Evolutionary conservation across 2,797 vertebrate species (phyloP).

Genomic region (Notamacropus eugenii): DNA sequence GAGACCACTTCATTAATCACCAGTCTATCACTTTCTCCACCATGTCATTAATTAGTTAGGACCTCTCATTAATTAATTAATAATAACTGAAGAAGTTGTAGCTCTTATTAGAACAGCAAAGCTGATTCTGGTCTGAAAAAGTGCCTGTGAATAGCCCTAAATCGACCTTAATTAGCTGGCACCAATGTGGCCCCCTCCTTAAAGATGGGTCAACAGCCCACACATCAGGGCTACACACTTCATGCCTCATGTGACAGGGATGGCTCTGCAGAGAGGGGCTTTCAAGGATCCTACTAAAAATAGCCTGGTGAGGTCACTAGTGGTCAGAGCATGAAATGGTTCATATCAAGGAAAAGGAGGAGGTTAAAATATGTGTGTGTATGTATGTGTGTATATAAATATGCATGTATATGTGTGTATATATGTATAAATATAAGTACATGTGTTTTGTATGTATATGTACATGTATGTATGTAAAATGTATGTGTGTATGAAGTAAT

Average conservation of each 20-base stretch:
- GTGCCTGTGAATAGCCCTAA: conserved; percentile 80
- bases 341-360: not conserved
- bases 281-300: conserved; percentile 79
- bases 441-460: too few species aligned
- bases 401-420: too few species aligned
- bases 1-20: not conserved
- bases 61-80: conserved; percentile 74
- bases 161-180: conserved; percentile 86
- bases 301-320: not conserved
- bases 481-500: not conserved
- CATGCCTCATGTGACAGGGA: conserved; percentile 78
- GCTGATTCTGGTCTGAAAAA: conserved; percentile 84
- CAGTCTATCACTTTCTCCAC: not conserved
- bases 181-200: conserved; percentile 82
- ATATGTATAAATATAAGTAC: too few species aligned
- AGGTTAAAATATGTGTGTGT: not conserved
- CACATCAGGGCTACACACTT: conserved; percentile 78
- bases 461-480: too few species aligned
- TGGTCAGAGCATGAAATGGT: not conserved
- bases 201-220: conserved; percentile 81
- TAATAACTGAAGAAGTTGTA: conserved; percentile 80
- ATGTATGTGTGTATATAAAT: too few species aligned
- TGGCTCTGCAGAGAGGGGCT: conserved; percentile 69
- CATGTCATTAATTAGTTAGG: conserved; percentile 72
- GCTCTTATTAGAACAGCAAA: conserved; percentile 81